Evolutionary conservation across 2,888 invertebrate genomes (phyloP).

Genomic region (Acronicta alni): DNA sequence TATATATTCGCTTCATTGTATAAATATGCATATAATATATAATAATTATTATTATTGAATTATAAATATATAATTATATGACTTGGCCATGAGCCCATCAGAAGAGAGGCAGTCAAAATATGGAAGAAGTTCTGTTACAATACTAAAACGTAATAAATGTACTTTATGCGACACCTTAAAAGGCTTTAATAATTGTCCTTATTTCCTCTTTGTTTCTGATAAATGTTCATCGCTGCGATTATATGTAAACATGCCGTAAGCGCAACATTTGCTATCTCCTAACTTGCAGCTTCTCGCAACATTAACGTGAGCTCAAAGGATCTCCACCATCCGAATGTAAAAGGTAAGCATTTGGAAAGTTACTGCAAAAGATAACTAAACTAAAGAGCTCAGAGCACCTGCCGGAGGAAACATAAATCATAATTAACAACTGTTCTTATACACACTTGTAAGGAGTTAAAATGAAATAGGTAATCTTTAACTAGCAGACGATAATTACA

Average conservation of each 20-base stretch:
- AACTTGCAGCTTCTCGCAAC: conserved; percentile 55
- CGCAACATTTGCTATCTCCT: conserved; percentile 17
- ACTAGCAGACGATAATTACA: conserved; percentile 27
- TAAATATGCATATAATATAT: too few relatives aligned
- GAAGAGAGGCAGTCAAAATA: too few relatives aligned
- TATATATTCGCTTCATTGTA: too few relatives aligned
- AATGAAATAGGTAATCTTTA: conserved; percentile 32
- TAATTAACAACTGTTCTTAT: conserved; percentile 26
- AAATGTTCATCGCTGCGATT: background rate
- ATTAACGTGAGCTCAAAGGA: conserved; percentile 66
- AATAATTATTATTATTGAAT: too few relatives aligned
- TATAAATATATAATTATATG: too few relatives aligned
- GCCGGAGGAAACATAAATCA: conserved; percentile 55
- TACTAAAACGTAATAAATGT: too few relatives aligned
- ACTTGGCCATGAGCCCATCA: too few relatives aligned
- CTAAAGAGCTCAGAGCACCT: conserved; percentile 45
- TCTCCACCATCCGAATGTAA: conserved; percentile 38
- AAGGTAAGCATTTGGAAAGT: conserved; percentile 50
- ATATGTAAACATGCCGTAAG: conserved; percentile 18
- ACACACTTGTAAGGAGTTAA: conserved; percentile 28
- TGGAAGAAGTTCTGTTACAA: too few relatives aligned
- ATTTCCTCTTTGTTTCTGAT: too few relatives aligned
- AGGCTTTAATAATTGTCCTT: too few relatives aligned
- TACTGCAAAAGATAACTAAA: conserved; percentile 40
- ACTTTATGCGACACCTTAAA: too few relatives aligned